Base-by-base conservation (phyloP, 1,140 invertebrate genomes). In the Calycopis cecrops region DNA sequence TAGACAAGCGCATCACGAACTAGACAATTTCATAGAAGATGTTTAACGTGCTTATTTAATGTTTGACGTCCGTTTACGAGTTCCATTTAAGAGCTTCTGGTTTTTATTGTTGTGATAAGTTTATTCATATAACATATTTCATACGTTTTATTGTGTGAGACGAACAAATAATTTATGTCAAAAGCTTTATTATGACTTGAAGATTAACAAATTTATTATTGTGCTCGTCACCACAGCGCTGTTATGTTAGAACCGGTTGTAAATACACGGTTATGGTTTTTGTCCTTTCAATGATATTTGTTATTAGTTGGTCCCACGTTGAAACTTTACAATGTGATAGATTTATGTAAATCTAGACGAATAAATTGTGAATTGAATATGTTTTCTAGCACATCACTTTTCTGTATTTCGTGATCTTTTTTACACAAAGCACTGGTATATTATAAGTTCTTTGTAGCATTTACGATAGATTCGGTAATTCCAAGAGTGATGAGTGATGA, bases 101-200 rank as follows among this genome's bases (percentile, higher is more conserved):
- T 53, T 53, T 53, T 53, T 53, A 53, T 53, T 53, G 52, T 53
- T 44, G 42, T 53, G 52, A 53, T 42, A 53, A 53, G 40, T 44
- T 53, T 42, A 53, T 53, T 53, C 42, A 44, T 53, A 40, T 44
- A 16, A 28, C 42, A 34, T 53, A 53, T 53, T 53, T 44, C 42
- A 34, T 42, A 53, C 16, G 40, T 18, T 42, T 44, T 44, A 44
- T 44, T 44, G 40, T 44, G 40, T 44, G 40, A 44, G 40, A 44
- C 14, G 40, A 44, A 44, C 17, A 44, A 44, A 44, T 44, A 44
- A 44, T 44, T 44, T 44, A 44, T 44, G 40, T 44, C 14, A 44
- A 44, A 44, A 44, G 40, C 40, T 44, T 44, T 44, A 44, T 44
- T 44, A 44, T 44, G 40, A 44, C 16, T 44, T 44, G 40, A 44